Percentiles rank a stretch among this genome's conserved stretches.
Conservation (phyloP, 2,113 vertebrate species). For the Entomyzon cyanotis region DNA sequence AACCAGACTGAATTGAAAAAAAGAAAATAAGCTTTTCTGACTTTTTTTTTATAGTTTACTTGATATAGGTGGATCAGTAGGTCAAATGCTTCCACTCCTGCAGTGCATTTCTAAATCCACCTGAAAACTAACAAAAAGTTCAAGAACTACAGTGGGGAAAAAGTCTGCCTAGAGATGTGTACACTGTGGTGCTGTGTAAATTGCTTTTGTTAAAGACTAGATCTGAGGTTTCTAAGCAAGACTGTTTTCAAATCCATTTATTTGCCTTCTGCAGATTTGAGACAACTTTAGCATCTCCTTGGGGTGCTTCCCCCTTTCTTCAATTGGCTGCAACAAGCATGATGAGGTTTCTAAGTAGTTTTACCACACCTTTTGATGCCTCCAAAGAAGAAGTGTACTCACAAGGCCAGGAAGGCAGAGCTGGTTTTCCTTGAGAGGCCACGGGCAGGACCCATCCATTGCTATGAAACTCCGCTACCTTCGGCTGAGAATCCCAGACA, state of each 20-base stretch:
- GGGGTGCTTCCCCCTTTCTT: not conserved
- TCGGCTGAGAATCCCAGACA: constrained; percentile 72
- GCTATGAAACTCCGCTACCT: constrained; percentile 48
- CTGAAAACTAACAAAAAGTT: not conserved
- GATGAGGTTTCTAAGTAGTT: constrained; percentile 63
- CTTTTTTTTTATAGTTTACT: not conserved
- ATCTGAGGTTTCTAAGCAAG: not conserved
- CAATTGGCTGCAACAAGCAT: not conserved
- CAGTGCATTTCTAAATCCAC: not conserved
- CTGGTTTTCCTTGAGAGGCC: constrained; percentile 84
- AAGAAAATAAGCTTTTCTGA: not conserved
- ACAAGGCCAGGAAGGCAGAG: constrained; percentile 67
- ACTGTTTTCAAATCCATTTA: not conserved
- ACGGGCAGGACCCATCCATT: constrained; percentile 70
- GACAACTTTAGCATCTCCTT: not conserved
- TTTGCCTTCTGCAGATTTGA: constrained; percentile 40
- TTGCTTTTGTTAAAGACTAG: not conserved
- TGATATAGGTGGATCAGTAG: not conserved
- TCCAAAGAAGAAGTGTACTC: constrained; percentile 74
- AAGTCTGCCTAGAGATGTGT: not conserved
- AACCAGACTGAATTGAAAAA: not conserved
- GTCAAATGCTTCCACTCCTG: not conserved
- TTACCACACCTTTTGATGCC: constrained; percentile 79
- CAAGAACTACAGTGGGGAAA: not conserved
- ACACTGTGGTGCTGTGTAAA: not conserved